These are phyloP conservation scores for Arizona elegans DNA, from an alignment of 2,113 vertebrate genomes.

Conservation along the genomic window DNA sequence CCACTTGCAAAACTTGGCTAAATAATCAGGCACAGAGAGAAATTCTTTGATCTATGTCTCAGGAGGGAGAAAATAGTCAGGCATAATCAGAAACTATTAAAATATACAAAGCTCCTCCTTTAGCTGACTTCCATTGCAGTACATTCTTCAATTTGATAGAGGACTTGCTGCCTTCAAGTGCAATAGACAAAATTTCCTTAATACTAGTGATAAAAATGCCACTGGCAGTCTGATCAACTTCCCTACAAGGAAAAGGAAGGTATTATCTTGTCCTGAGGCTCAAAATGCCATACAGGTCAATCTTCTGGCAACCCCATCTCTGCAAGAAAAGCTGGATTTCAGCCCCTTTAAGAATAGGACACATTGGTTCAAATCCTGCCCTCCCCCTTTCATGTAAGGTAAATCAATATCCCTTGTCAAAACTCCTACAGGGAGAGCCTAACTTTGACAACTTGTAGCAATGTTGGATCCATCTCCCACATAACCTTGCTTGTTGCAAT, in stretches of 20 bases:
- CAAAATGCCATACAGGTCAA: background rate
- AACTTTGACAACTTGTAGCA: background rate
- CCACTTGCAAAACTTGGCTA: background rate
- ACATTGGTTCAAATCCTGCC: background rate
- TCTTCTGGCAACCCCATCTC: background rate
- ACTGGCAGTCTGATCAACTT: background rate
- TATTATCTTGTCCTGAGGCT: background rate
- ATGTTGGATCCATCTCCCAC: background rate
- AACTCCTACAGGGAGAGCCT: background rate
- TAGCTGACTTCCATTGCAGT: background rate
- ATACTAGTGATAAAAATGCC: background rate
- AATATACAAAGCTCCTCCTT: background rate
- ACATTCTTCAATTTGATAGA: background rate
- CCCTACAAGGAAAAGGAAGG: background rate
- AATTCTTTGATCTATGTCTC: background rate
- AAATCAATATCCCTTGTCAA: background rate
- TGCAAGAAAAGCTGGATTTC: background rate
- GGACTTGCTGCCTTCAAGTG: background rate
- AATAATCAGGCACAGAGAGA: background rate
- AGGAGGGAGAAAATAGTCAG: background rate
- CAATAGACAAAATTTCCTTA: background rate
- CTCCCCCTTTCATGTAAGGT: background rate
- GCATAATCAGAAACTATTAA: background rate
- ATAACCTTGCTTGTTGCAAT: background rate
- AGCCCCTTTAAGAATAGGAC: background rate